Conservation (phyloP, 2,888 invertebrate species). For the Eulithis prunata region DNA sequence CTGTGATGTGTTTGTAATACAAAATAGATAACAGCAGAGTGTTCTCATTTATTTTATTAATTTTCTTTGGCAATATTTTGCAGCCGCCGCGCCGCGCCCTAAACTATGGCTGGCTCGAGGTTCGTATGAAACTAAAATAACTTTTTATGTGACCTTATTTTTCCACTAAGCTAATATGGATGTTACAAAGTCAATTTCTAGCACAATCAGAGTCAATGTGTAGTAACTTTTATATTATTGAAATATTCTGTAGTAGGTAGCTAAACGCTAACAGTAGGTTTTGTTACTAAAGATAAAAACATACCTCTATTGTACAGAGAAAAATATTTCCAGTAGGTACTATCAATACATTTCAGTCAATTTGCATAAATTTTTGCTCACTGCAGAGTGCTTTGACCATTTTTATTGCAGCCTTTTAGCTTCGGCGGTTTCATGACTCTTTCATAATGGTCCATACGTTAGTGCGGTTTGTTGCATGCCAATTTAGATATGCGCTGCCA, state of each 20-base stretch:
- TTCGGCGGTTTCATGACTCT: slow-evolving; percentile 56
- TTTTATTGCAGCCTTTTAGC: slow-evolving; percentile 70
- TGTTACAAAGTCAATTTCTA: slow-evolving; percentile 15
- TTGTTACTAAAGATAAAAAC: slow-evolving; percentile 28
- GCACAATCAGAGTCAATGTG: neutral
- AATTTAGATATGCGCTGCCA: slow-evolving; percentile 33
- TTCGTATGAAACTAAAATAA: slow-evolving; percentile 73
- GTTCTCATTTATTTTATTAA: slow-evolving; percentile 72
- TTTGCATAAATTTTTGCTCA: slow-evolving; percentile 71
- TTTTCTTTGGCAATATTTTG: slow-evolving; percentile 77
- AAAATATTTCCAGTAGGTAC: slow-evolving; percentile 67
- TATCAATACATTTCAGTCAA: slow-evolving; percentile 73
- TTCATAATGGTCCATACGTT: slow-evolving; percentile 42
- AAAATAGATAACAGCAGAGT: slow-evolving; percentile 12
- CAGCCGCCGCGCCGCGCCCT: slow-evolving; percentile 74
- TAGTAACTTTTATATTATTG: slow-evolving; percentile 2
- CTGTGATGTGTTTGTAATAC: slow-evolving; percentile 6
- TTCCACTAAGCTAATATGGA: slow-evolving; percentile 59
- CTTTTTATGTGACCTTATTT: slow-evolving; percentile 75
- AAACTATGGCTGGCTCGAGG: slow-evolving; percentile 69
- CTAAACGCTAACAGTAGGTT: neutral
- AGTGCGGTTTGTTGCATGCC: slow-evolving; percentile 39
- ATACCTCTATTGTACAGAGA: slow-evolving; percentile 53
- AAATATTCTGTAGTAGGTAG: neutral
- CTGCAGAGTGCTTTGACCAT: slow-evolving; percentile 64